Evolutionary conservation across 2,888 invertebrate genomes (phyloP), one percentile per base, ranked within the genome.

Genomic region (Minunthozetes semirufus): DNA sequence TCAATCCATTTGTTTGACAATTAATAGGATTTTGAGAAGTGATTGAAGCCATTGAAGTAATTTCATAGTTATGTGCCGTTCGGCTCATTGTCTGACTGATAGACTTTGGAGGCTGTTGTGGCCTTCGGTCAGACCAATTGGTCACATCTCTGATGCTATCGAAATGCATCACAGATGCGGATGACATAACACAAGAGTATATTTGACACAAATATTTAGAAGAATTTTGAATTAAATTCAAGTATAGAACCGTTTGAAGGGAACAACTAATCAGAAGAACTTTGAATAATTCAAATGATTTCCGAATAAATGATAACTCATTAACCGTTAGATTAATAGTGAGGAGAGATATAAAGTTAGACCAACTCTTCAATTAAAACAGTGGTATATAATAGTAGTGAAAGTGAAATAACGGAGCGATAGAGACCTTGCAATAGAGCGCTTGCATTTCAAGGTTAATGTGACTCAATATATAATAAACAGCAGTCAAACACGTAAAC

Each of bases 341-440:
- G 19, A 66, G 11, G 11, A 66, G n/a, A 66, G 4, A 38, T 66
- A 38, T 38, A 19, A 27, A n/a, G 13, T 66, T 22, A 25, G 38
- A 66, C 38, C 38, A 38, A 66, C 66, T 66, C n/a, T 66, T 66
- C 66, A 66, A 66, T 66, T 38, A 66, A 38, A 38, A 66, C n/a
- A 33, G 27, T 59, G 25, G 25, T 59, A 59, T 59, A 59, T 56
- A 56, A 22, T 48, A 48, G 46, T 29, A 66, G 66, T 66, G 66
- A 66, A 66, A 66, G 66, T 66, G 66, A 66, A 66, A 66, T 66
- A 59, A 66, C 66, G n/a, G 38, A 33, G 29, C 59, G 15, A 59
- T 59, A 25, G 59, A 59, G 38, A 38, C 66, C 66, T 66, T 66
- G 66, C 66, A n/a, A 61, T 66, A 66, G 38, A 61, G 66, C 13